These are phyloP conservation scores for Python bivittatus DNA, from an alignment of 2,113 vertebrate species.

Conservation along the genomic window DNA sequence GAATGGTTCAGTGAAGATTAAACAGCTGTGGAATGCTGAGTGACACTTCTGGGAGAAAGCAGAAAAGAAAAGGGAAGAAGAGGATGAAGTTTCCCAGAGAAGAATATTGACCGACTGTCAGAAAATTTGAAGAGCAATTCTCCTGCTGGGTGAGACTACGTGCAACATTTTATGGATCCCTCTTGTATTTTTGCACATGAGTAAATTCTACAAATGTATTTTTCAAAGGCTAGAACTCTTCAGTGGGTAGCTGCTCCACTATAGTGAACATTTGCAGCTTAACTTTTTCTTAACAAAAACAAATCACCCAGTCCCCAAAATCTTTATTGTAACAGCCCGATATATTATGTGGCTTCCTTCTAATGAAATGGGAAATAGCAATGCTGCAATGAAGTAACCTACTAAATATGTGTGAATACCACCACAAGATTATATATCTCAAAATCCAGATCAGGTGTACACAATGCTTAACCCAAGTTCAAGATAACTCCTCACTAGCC, in stretches of 20 bases:
- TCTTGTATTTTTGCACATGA: background rate
- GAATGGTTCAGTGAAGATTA: background rate
- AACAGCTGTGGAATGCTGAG: background rate
- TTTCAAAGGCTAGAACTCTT: background rate
- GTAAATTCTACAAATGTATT: background rate
- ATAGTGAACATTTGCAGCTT: background rate
- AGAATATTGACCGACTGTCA: background rate
- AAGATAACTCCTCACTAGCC: background rate
- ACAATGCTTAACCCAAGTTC: background rate
- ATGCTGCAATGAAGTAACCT: background rate
- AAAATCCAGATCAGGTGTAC: background rate
- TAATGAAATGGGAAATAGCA: background rate
- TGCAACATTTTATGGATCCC: background rate
- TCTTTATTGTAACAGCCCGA: background rate
- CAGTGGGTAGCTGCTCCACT: background rate
- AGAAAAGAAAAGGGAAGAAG: background rate
- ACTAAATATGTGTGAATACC: background rate
- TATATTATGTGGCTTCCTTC: background rate
- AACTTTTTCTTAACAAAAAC: background rate
- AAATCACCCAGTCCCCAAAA: background rate
- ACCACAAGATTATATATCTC: background rate
- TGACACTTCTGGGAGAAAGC: background rate
- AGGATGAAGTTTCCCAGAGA: background rate
- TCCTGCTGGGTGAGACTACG: background rate
- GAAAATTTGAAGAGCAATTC: background rate